Conservation (phyloP, 2,797 vertebrate genomes). For the Falco rusticolus region DNA sequence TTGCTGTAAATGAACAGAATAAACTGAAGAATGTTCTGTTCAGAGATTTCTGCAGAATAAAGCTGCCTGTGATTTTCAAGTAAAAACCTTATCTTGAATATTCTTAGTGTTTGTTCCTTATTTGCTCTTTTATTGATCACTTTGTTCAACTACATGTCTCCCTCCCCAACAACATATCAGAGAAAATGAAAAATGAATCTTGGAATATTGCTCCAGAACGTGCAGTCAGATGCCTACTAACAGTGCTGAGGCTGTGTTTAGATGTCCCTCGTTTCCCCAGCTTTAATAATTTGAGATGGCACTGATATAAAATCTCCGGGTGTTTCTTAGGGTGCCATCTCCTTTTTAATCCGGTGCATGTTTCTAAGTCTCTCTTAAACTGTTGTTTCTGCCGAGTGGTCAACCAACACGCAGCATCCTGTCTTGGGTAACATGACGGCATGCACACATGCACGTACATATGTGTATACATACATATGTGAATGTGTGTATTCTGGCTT, state of each 20-base stretch:
- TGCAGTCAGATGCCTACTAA: background rate
- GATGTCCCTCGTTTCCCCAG: background rate
- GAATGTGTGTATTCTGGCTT: background rate
- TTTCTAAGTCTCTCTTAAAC: background rate
- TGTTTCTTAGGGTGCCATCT: background rate
- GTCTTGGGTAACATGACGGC: background rate
- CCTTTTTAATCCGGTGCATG: background rate
- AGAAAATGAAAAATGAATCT: conserved; percentile 38
- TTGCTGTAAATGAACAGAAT: background rate
- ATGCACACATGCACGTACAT: background rate
- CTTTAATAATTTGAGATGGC: background rate
- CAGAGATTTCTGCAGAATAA: conserved; percentile 3
- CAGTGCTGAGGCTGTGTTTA: accelerated
- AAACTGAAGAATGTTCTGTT: background rate
- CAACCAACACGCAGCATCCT: background rate
- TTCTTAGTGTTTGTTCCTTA: conserved; percentile 1
- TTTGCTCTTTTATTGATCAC: conserved; percentile 40
- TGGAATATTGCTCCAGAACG: background rate
- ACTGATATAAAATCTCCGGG: background rate
- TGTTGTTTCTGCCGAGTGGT: background rate
- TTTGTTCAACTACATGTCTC: background rate
- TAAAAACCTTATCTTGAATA: conserved; percentile 23
- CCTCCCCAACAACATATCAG: background rate
- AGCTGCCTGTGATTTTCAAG: background rate
- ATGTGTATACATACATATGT: accelerated